Evolutionary conservation across 2,888 invertebrate species (phyloP), one percentile per base, ranked within the genome.

Genomic region (Acleris cristana): DNA sequence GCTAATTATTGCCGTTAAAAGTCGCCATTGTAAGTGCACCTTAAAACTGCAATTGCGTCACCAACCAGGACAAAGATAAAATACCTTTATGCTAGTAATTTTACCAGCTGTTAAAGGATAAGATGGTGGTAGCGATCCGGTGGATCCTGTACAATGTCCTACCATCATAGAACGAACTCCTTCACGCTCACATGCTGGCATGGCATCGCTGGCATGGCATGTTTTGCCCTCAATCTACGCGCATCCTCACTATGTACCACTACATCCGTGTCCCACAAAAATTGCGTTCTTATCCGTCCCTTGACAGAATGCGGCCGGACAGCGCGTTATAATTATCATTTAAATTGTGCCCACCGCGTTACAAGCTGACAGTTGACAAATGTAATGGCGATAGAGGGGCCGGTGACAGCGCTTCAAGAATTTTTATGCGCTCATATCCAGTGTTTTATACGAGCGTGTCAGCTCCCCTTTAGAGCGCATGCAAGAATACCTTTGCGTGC

Each of bases 341-440:
- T 89, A 91, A 91, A 91, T 90, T 83, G 90, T 87, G 82, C 84
- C 83, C 86, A 85, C 85, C 83, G 83, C 88, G 90, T 86, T 85
- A 85, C 89, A 79, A 83, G 76, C 83, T 88, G 91, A 91, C 92
- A 90, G 86, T 89, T 91, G 92, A 92, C 91, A 90, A 91, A 92
- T 91, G 90, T 91, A 87, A 90, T 89, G 89, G 86, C 87, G 85
- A 86, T 87, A 86, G 84, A 82, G 85, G 83, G 84, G 82, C 79
- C 81, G 83, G 77, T 85, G 88, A 87, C 87, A 85, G 85, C 88
- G 85, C 85, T 86, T 85, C 80, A 86, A 88, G 90, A 91, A 91
- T 92, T 92, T 92, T 91, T 92, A 91, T 91, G 88, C 83, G 79
- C 90, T 89, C 90, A 90, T 92, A 91, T 90, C 88, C 85, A 90